Evolutionary conservation across 2,113 vertebrate genomes (phyloP), one percentile per base, ranked within the genome.

Genomic region (Xiphophorus maculatus): DNA sequence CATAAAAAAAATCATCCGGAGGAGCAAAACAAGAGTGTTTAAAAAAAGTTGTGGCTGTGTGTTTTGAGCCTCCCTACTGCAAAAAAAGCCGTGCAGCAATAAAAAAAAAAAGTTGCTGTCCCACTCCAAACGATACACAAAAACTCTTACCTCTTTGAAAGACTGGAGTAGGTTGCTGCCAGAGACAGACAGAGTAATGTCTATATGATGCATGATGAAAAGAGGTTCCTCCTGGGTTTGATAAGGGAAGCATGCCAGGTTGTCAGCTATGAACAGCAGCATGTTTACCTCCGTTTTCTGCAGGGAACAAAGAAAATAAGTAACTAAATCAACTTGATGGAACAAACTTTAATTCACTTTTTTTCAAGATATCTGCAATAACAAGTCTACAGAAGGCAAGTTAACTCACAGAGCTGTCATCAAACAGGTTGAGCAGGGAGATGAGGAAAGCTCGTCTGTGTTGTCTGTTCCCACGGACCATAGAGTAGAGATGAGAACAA

Each of bases 201-300:
- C 98, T 93, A 99, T 95, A 78, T 99, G 98, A 92, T 99, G 98
- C 98, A 99, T 99, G 92, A 99, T 99, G 90, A 99, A 99, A 81
- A 99, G 95, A n/a, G 98, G 97, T 89, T 99, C 98, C 87, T 99
- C 98, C 89, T 99, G 98, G 63, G 95, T 97, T 93, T 99, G 98
- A 66, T 94, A 99, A 25, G 98, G 98, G 94, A 99, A 99, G 94
- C 95, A 97, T 88, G 97, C 98, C 91, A 99, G 93, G 96, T 98
- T 99, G 96, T 99, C 98, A 60, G 97, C 97, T 90, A 99, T 95
- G 81, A 97, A 99, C 90, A 99, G 94, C 67, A 99, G 95, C 97
- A 96, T 96, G 94, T 96, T 97, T 91, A 99, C 97, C 88, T 98
- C 97, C 28, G 96, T 97, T 95, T 97, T 98, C 97, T 99, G 94